Conservation (phyloP, 2,888 invertebrate species). For the Panorpa germanica region DNA sequence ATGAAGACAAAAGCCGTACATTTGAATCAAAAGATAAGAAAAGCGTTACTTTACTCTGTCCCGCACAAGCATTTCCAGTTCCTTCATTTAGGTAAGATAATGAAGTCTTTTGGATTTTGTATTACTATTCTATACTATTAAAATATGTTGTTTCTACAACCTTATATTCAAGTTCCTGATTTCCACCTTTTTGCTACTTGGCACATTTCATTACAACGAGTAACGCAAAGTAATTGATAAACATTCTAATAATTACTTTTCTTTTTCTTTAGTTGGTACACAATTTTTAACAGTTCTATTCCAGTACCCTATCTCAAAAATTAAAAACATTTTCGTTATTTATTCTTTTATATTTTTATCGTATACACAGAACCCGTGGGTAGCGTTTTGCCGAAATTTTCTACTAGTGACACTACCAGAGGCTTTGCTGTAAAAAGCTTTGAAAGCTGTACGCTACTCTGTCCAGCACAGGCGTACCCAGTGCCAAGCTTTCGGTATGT, state of each 20-base stretch:
- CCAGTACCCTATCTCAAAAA: too few species aligned
- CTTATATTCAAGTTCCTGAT: too few species aligned
- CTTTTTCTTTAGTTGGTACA: background rate
- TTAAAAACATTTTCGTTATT: background rate
- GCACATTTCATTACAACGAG: too few species aligned
- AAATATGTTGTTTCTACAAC: too few species aligned
- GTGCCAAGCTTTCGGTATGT: conserved; percentile 52
- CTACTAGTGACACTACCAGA: conserved; percentile 26
- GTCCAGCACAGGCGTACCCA: conserved; percentile 58
- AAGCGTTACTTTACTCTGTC: conserved; percentile 47
- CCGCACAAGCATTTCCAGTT: conserved; percentile 58
- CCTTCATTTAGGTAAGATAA: conserved; percentile 46
- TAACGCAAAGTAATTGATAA: too few species aligned
- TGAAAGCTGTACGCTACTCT: conserved; percentile 38
- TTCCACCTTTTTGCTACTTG: too few species aligned
- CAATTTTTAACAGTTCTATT: conserved; percentile 8
- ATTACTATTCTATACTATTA: too few species aligned
- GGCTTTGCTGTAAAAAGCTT: conserved; percentile 17
- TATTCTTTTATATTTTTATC: conserved; percentile 6
- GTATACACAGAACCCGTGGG: conserved; percentile 28
- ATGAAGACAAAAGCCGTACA: conserved; percentile 44
- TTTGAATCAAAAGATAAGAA: conserved; percentile 30
- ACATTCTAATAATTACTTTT: background rate
- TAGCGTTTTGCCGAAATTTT: conserved; percentile 39
- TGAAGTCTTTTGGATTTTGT: too few species aligned